Base-by-base conservation (phyloP, 1,140 invertebrate genomes). In the Brachionus paranguensis region DNA sequence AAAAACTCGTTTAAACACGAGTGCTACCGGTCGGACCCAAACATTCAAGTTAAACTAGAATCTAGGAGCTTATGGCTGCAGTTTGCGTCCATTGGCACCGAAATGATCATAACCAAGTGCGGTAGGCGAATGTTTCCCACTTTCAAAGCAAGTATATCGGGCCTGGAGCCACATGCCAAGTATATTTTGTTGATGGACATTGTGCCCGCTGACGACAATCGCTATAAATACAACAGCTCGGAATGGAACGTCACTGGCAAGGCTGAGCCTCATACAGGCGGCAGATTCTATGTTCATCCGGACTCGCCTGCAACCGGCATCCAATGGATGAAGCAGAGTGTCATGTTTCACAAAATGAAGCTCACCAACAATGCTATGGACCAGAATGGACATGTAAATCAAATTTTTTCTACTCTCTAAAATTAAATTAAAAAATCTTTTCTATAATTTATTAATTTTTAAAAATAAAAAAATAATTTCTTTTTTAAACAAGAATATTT, bases 61-160 rank as follows among this genome's bases (percentile, higher is more conserved):
- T 91, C 91, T 84, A 86, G 88, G 81, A 96, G 98, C 87, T 92
- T 99, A 83, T 99, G 97, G 97, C 93, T 96, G 90, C 96, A 96
- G 90, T 99, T 99, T 89, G 95, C 97, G 91, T 95, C 96, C 88
- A 92, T 98, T 84, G 95, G 95, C 86, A 98, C 96, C 84, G 97
- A 98, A 86, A 99, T 99, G 97, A 97, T 99, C 90, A 99, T 99
- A 91, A 99, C 96, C 85, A 98, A 98, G 33, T 68, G 29, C 45
- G 83, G 83, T n/a, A 20, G 84, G 12, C 29, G 84, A 37, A 70
- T 84, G 68, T 84, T 84, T 84, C 84, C 84, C 37, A 84, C 72
- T 11, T 78, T 84, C 47, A 65, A 65, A 33, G 20, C 65, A 17
- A 64, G 20, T 14, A 53, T 84, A 29, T 78, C 29, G 3, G 84